These are phyloP conservation scores for Cyclura pinguis DNA, from an alignment of 2,797 vertebrate genomes.

Conservation along the genomic window DNA sequence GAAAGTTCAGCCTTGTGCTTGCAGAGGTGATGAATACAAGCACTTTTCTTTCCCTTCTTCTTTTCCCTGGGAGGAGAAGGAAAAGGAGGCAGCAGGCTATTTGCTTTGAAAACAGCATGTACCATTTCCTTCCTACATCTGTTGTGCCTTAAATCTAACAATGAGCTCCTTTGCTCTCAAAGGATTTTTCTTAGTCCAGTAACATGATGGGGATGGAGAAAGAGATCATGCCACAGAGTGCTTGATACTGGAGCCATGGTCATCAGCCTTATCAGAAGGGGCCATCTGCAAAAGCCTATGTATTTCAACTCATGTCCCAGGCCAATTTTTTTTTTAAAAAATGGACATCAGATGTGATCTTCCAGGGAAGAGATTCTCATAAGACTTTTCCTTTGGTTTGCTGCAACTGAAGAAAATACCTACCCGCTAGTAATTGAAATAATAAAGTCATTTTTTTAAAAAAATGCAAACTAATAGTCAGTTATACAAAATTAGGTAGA, in stretches of 20 bases:
- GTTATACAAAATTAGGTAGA: neutral
- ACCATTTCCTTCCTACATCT: constrained; percentile 40
- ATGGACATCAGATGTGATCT: neutral
- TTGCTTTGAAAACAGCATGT: constrained; percentile 30
- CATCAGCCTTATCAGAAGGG: constrained; percentile 55
- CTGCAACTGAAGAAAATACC: neutral
- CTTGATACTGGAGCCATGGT: constrained; percentile 61
- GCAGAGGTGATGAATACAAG: constrained; percentile 16
- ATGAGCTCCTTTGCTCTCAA: constrained; percentile 55
- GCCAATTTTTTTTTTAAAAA: constrained; percentile 53
- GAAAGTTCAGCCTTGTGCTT: neutral
- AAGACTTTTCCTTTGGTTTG: neutral
- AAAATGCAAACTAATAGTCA: neutral
- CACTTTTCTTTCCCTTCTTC: neutral
- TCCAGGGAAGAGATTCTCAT: constrained; percentile 27
- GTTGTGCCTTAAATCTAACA: constrained; percentile 35
- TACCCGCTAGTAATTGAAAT: neutral
- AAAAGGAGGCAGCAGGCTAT: neutral
- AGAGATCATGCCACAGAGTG: constrained; percentile 67
- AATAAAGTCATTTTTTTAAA: neutral
- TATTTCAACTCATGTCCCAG: constrained; percentile 55
- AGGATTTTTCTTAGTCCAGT: constrained; percentile 56
- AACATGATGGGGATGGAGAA: constrained; percentile 34
- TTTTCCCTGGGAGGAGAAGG: neutral
- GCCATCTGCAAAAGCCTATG: constrained; percentile 41